These are phyloP conservation scores for Emys orbicularis DNA, from an alignment of 2,797 vertebrate species.

Conservation along the genomic window DNA sequence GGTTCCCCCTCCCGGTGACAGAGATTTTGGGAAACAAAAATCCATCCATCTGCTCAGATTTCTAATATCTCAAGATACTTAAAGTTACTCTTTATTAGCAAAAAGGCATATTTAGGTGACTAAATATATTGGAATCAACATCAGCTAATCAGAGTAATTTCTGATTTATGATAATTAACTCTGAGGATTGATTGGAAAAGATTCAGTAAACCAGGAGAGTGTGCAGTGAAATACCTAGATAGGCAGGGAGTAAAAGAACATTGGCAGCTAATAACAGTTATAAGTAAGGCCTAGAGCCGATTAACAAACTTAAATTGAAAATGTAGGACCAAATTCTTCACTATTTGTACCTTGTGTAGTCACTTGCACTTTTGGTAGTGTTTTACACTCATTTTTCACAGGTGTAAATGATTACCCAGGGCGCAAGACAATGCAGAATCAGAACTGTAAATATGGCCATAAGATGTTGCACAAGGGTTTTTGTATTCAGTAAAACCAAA, in stretches of 20 bases:
- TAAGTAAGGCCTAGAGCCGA: background rate
- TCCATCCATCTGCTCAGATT: background rate
- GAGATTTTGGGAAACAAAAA: background rate
- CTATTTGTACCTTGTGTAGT: background rate
- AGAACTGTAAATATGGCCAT: too few relatives aligned
- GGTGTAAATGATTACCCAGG: accelerated
- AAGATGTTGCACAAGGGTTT: too few relatives aligned
- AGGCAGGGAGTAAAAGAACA: background rate
- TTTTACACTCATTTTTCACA: background rate
- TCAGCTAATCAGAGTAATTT: background rate
- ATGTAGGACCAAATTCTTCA: background rate
- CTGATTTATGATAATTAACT: background rate
- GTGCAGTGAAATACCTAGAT: background rate
- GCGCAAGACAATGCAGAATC: background rate
- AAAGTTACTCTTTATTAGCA: background rate
- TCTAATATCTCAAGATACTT: background rate
- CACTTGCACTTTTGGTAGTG: background rate
- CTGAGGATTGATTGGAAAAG: background rate
- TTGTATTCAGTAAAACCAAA: too few relatives aligned
- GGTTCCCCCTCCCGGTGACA: constrained; percentile 58
- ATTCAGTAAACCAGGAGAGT: background rate
- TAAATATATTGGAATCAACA: background rate
- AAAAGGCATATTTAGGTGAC: background rate
- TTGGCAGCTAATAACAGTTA: background rate
- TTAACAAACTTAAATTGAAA: constrained; percentile 3